Conservation (phyloP, 2,113 vertebrate species). For the Cyanoramphus novaezelandiae region DNA sequence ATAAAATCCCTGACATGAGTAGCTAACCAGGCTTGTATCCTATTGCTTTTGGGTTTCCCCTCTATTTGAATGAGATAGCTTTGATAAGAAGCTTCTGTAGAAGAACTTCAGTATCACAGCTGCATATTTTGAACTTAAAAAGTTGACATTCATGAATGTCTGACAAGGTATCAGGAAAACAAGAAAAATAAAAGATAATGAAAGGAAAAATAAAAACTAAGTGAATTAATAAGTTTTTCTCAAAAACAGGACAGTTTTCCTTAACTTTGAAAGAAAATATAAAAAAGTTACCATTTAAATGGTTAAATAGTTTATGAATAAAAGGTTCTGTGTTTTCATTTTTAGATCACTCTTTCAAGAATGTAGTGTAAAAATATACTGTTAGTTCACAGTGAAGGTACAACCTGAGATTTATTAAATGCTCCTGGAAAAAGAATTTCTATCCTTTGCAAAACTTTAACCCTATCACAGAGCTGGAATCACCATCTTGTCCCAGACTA, state of each 20-base stretch:
- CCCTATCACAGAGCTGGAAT: background rate
- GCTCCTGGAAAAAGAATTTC: background rate
- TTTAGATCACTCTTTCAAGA: background rate
- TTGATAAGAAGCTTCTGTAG: background rate
- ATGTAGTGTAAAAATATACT: background rate
- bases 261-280: background rate
- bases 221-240: background rate
- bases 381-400: background rate
- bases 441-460: background rate
- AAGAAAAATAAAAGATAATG: background rate
- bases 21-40: background rate
- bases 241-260: background rate
- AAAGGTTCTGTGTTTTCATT: background rate
- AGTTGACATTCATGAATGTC: background rate
- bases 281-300: fast-evolving
- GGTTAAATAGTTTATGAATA: background rate
- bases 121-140: background rate
- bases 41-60: background rate
- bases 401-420: background rate
- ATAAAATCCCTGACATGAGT: background rate
- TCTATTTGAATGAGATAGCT: background rate
- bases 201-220: background rate
- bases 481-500: background rate
- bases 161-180: background rate
- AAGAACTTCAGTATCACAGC: background rate